Evolutionary conservation across 2,113 vertebrate species (phyloP).

Genomic region (Cariama cristata): DNA sequence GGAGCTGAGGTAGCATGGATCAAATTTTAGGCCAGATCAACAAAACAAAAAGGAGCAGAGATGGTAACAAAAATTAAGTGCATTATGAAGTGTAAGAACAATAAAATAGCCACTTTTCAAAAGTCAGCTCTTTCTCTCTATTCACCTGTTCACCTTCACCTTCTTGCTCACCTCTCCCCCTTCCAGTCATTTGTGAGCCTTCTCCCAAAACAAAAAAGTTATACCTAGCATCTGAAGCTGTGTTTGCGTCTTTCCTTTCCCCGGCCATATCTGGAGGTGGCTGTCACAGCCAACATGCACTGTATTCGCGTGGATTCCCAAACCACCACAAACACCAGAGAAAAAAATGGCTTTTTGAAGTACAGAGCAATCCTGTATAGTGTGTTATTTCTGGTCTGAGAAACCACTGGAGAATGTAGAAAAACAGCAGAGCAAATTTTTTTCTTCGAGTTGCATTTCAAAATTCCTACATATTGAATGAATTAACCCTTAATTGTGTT

Average conservation of each 20-base stretch:
- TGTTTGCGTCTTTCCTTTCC: not conserved
- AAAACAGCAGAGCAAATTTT: not conserved
- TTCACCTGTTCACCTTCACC: not conserved
- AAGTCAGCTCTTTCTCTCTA: not conserved
- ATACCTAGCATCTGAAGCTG: not conserved
- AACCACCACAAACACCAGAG: not conserved
- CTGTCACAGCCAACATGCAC: not conserved
- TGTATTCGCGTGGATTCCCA: not conserved
- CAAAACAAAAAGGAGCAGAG: not conserved
- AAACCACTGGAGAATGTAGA: not conserved
- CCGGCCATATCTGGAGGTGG: not conserved
- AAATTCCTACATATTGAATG: not conserved
- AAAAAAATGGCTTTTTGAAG: not conserved
- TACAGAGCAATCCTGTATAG: not conserved
- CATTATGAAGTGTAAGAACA: not conserved
- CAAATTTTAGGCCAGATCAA: not conserved
- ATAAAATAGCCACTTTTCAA: not conserved
- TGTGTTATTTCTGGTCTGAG: not conserved
- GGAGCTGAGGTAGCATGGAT: not conserved
- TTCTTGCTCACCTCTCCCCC: not conserved
- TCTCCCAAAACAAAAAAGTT: not conserved
- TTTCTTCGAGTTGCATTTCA: not conserved
- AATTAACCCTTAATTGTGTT: not conserved
- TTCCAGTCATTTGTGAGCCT: not conserved
- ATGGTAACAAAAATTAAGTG: not conserved